These are phyloP conservation scores for Dreissena rostriformis DNA, from an alignment of 1,140 invertebrate genomes.

Conservation along the genomic window DNA sequence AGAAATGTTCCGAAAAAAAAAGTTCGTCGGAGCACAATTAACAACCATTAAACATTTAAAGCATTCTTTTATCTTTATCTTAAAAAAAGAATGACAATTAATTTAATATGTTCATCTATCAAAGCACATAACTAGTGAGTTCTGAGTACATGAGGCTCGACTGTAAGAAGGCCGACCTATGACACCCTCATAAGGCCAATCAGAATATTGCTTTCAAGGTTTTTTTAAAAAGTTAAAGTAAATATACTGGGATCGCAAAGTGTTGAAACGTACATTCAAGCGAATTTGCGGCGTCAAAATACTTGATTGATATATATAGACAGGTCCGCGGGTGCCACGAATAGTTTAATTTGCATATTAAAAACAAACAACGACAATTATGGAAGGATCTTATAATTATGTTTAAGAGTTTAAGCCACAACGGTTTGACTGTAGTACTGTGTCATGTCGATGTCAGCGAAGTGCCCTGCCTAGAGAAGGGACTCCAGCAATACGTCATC, in stretches of 20 bases:
- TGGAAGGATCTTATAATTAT: neutral
- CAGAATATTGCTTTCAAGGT: neutral
- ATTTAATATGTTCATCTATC: neutral
- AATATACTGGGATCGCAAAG: neutral
- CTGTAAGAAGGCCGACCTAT: no score
- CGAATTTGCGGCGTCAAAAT: neutral
- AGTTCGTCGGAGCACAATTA: neutral
- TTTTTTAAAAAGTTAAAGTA: neutral
- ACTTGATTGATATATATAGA: neutral
- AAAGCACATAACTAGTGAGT: no score
- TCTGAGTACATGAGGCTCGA: no score
- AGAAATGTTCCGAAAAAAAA: slow-evolving; percentile 34
- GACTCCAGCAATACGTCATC: slow-evolving; percentile 25
- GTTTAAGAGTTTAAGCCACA: slow-evolving; percentile 40
- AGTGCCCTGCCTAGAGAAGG: slow-evolving; percentile 33
- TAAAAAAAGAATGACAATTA: no score
- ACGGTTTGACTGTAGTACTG: neutral
- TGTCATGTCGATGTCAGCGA: slow-evolving; percentile 33
- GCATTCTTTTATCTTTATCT: no score
- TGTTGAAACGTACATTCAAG: neutral
- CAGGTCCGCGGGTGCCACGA: no score
- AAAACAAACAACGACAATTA: neutral
- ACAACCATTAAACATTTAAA: neutral
- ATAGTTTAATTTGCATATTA: neutral
- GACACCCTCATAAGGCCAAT: neutral